Conservation (phyloP, 2,797 vertebrate genomes). For the Lepidocolaptes lacrymiger region DNA sequence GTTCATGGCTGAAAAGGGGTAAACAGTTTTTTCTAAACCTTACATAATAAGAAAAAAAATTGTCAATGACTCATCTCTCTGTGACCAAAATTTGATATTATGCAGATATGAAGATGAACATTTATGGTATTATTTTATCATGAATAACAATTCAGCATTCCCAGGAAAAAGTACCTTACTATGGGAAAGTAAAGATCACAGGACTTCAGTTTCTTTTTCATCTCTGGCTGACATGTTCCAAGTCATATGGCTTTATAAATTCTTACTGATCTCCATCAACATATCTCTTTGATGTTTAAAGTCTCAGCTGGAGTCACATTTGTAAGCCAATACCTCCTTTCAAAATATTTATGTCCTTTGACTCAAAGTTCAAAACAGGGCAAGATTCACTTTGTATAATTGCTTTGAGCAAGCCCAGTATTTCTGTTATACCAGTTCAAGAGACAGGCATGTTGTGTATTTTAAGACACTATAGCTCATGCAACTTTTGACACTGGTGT, state of each 20-base stretch:
- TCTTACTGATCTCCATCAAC: slow-evolving; percentile 36
- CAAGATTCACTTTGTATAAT: slow-evolving; percentile 20
- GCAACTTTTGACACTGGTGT: not conserved
- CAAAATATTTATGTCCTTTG: slow-evolving; percentile 56
- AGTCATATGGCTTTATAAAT: slow-evolving; percentile 21
- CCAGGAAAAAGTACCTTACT: not conserved
- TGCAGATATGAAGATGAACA: not conserved
- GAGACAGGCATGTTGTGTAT: not conserved
- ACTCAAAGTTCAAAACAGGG: slow-evolving; percentile 36
- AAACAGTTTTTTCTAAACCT: not conserved
- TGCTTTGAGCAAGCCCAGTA: not conserved
- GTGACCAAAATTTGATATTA: not conserved
- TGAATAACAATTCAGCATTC: not conserved
- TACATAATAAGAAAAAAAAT: not conserved
- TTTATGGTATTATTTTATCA: not conserved
- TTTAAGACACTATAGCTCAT: not conserved
- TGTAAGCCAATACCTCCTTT: slow-evolving; percentile 41
- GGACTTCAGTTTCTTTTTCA: slow-evolving; percentile 32
- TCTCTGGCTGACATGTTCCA: slow-evolving; percentile 13
- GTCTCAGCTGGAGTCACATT: slow-evolving; percentile 26
- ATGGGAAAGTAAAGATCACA: slow-evolving; percentile 41
- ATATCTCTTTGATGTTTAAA: slow-evolving; percentile 35
- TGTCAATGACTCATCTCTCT: not conserved
- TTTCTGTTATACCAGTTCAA: not conserved
- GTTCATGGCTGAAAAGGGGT: not conserved